Evolutionary conservation across 2,888 invertebrate species (phyloP).

Genomic region (Germaria angustata): DNA sequence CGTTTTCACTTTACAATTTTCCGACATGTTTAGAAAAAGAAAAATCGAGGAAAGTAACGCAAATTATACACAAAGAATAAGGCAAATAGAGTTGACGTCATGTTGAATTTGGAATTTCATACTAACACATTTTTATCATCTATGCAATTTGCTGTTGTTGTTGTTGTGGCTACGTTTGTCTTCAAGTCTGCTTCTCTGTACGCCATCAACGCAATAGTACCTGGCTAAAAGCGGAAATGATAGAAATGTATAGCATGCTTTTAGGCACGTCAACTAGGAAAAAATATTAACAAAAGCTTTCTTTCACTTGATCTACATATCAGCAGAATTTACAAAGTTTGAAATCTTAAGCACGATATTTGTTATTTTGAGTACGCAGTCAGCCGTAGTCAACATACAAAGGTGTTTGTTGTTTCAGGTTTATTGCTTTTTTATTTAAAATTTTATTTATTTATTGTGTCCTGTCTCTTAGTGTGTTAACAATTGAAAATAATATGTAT

Average conservation of each 20-base stretch:
- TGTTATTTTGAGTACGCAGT: neutral
- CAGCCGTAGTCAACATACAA: conserved; percentile 1
- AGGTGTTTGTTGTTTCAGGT: neutral
- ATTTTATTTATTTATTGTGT: conserved; percentile 3
- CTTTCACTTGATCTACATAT: neutral
- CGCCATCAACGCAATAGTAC: neutral
- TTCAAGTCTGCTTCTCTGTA: neutral
- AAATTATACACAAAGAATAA: neutral
- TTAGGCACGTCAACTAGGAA: conserved; percentile 16
- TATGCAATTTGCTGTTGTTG: neutral
- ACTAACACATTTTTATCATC: neutral
- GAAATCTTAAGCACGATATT: conserved; percentile 16
- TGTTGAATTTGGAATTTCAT: neutral
- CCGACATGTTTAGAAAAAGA: conserved; percentile 1
- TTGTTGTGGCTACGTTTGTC: neutral
- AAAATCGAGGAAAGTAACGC: neutral
- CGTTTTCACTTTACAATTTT: neutral
- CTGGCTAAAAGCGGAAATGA: conserved; percentile 42
- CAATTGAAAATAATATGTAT: too few species aligned
- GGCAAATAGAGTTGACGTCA: conserved; percentile 26
- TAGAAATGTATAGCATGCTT: conserved; percentile 13
- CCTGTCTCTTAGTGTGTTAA: neutral
- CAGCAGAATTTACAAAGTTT: neutral
- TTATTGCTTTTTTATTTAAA: neutral
- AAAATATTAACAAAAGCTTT: neutral